Base-by-base conservation (phyloP, 92 coral and sea anemone species). In the Bergia puertoricense region DNA sequence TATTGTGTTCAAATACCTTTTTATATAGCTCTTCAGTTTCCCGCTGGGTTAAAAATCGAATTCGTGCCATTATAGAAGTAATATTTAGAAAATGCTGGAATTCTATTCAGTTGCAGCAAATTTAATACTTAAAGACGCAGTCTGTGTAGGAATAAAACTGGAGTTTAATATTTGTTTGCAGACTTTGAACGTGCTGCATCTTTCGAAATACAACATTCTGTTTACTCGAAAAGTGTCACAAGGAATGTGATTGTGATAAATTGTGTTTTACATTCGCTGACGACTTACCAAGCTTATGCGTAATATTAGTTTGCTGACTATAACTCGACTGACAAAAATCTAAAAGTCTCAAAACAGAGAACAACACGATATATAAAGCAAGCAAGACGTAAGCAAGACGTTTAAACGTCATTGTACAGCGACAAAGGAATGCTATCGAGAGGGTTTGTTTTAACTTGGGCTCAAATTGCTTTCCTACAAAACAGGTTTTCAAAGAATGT, bases 351-450 rank as follows among this genome's bases (percentile, higher is more conserved):
- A 75, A 79, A 80, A 80, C 71, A 13, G 72, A 30, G 46, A 11
- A 48, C 40, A 89, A 62, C 43, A 37, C 6, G 82, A 66, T 30
- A 74, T 39, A 50, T 36, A 41, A 82, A 82, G 56, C 6, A 8
- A 66, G 76, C 76, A 36, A 5, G 68, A 42, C 5, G 48, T 67
- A 8, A 66, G 76, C 76, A 36, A 5, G 68, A 42, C 5, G 48
- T 67, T 66, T 42, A 23, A 50, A 23, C 9, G 36, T 44, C 72
- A 45, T 48, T 48, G 75, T 77, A 51, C 43, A 59, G 86, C 59
- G 51, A 91, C 93, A 73, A 59, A 85, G 91, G 93, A 88, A 91
- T 91, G 93, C 86, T 36, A 51, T 79, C 42, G 43, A 43, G 23
- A 43, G 43, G 40, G 89, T 89, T 84, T 84, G 87, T 48, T 69